Evolutionary conservation across 2,888 invertebrate genomes (phyloP), one percentile per base, ranked within the genome.

Genomic region (Folsomia candida): DNA sequence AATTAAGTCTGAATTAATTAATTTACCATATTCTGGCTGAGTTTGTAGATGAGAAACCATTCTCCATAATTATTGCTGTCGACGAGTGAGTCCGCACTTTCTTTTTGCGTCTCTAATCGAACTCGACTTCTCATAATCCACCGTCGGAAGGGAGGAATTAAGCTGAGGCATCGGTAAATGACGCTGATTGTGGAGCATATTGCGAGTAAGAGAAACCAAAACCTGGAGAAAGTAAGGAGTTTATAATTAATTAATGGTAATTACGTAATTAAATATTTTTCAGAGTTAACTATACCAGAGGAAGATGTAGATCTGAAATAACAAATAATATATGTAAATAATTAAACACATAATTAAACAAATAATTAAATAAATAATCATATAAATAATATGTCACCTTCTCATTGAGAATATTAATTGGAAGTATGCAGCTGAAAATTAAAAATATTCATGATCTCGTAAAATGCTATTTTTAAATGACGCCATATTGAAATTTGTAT

Each of bases 21-120:
- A n/a, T n/a, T n/a, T n/a, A n/a, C n/a, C 77, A 77, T 75, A 57
- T 75, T 77, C 29, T 75, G 75, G 25, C 70, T 22, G 4, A 77
- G 62, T 37, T 77, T 75, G 64, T 77, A 74, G 22, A 77, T 51
- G 0, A 75, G 65, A 64, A 77, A 75, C 77, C 77, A 77, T 24
- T 77, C 75, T 4, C 75, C 77, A 22, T 75, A 74, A 14, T 66
- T 69, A 28, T 63, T 67, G 26, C 68, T 29, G 11, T 11, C 27
- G 25, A 64, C 59, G 51, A 77, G 61, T 18, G 57, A 28, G n/a
- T 64, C 59, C 9, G 62, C 67, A 26, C 68, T 71, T 24, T 71
- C 69, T 20, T 68, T 61, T 24, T 74, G 71, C 0, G 67, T 54
- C 1, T 63, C 58, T 25, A 37, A 27, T 14, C 77, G 61, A 4